Evolutionary conservation across 2,113 vertebrate species (phyloP).

Genomic region (Plestiodon gilberti): DNA sequence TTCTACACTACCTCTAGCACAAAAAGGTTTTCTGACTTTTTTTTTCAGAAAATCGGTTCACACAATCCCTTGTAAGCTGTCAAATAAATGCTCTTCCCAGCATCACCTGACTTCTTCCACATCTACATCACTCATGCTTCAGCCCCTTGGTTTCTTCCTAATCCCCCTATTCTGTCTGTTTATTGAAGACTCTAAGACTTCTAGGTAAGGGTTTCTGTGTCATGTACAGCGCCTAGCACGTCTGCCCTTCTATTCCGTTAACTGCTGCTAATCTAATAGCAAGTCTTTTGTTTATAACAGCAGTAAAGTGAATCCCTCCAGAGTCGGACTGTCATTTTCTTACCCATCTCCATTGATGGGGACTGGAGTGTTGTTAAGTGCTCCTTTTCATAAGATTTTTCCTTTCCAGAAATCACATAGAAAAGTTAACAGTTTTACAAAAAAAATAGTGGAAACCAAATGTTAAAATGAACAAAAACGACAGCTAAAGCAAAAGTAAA

Average conservation of each 20-base stretch:
- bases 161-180: neutral
- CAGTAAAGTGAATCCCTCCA: no score
- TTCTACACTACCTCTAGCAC: neutral
- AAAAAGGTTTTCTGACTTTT: no score
- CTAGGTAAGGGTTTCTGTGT: neutral
- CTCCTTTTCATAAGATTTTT: neutral
- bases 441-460: neutral
- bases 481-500: no score
- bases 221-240: neutral
- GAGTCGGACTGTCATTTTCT: no score
- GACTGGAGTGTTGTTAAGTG: neutral
- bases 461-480: neutral
- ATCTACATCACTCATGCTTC: neutral
- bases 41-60: neutral
- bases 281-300: neutral
- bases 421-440: neutral
- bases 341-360: no score
- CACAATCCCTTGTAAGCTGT: neutral
- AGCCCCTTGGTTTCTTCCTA: neutral
- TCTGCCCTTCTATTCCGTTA: neutral
- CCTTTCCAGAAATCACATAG: neutral
- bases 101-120: no score
- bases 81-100: no score
- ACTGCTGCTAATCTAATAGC: neutral
- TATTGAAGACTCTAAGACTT: neutral